phyloP scores from a whole-genome alignment of 2,888 invertebrate species.

The Heliconius hortense region DNA sequence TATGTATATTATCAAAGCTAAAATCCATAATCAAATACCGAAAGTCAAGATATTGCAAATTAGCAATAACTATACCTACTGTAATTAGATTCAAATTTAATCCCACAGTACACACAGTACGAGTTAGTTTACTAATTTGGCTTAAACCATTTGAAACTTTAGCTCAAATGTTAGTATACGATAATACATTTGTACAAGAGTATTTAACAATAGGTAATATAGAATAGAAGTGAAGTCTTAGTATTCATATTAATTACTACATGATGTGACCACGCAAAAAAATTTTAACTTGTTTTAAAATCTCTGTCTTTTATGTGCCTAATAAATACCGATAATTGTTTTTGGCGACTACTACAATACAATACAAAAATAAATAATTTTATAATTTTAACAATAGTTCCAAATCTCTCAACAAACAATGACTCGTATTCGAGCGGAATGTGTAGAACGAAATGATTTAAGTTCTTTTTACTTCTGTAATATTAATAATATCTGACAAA shows the following conservation, averaged over 20 bases:
- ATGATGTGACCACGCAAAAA: neutral
- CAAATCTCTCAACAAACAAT: too few relatives aligned
- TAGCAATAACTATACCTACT: neutral
- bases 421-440: too few relatives aligned
- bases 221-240: neutral
- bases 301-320: too few relatives aligned
- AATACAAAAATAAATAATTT: too few relatives aligned
- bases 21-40: neutral
- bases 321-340: too few relatives aligned
- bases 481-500: too few relatives aligned
- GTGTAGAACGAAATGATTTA: too few relatives aligned
- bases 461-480: too few relatives aligned
- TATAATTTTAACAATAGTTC: too few relatives aligned
- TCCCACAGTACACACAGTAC: conserved; percentile 7
- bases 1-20: too few relatives aligned
- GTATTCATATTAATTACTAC: neutral
- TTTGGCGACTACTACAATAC: too few relatives aligned
- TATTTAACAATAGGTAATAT: neutral
- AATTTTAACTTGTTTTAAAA: neutral
- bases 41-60: neutral
- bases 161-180: conserved; percentile 1
- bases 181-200: neutral
- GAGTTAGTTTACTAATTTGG: conserved; percentile 14
- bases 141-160: neutral
- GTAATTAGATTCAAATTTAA: conserved; percentile 16